Conservation (phyloP, 2,113 vertebrate species). For the Narcine bancroftii region DNA sequence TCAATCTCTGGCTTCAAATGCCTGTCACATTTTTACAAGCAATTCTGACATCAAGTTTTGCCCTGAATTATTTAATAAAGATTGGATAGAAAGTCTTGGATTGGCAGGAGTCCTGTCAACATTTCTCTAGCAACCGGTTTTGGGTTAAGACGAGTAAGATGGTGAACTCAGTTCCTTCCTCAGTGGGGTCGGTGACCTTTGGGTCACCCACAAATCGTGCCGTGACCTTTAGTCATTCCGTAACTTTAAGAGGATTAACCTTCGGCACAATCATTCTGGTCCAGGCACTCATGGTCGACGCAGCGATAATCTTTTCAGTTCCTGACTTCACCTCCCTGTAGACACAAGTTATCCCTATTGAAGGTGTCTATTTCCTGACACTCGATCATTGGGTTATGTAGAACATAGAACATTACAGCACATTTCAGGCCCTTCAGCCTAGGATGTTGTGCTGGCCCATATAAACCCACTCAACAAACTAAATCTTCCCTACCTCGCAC, state of each 20-base stretch:
- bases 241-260: neutral
- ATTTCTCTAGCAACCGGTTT: neutral
- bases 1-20: neutral
- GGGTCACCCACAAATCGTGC: neutral
- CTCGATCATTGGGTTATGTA: no score
- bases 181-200: neutral
- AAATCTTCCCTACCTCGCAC: no score
- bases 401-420: no score
- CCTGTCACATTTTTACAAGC: neutral
- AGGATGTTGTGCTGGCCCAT: no score
- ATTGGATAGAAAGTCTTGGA: no score
- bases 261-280: neutral
- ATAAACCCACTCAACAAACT: no score
- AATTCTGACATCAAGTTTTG: neutral
- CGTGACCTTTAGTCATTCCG: neutral
- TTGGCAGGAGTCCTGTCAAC: neutral
- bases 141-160: neutral
- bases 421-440: no score
- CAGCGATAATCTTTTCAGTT: neutral
- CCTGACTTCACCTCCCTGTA: neutral
- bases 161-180: neutral
- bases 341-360: neutral
- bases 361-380: no score
- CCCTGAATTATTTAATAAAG: neutral
- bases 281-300: neutral